These are phyloP conservation scores for Aphodius granarius DNA, from an alignment of 2,888 invertebrate species.

Conservation along the genomic window DNA sequence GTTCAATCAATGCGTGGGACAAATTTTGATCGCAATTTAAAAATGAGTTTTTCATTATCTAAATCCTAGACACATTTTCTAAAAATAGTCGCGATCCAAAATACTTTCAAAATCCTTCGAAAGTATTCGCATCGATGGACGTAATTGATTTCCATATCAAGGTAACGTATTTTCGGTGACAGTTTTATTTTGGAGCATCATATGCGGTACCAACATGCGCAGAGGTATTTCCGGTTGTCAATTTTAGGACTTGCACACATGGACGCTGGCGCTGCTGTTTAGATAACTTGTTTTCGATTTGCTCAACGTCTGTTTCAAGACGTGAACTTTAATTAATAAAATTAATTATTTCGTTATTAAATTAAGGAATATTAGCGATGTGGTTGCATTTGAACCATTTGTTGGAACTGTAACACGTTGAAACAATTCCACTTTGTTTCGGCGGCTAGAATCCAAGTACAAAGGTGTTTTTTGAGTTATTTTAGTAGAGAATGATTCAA, in stretches of 20 bases:
- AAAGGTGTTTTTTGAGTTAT: too few relatives aligned
- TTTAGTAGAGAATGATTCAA: too few relatives aligned
- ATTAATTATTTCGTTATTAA: too few relatives aligned
- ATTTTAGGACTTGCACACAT: not conserved
- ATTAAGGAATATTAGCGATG: too few relatives aligned
- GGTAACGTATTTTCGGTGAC: not conserved
- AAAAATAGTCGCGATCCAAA: not conserved
- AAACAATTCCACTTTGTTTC: too few relatives aligned
- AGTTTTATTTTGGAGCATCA: not conserved
- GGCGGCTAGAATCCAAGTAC: too few relatives aligned
- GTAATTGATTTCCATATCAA: not conserved
- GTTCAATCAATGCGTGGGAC: not conserved
- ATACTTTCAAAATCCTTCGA: not conserved
- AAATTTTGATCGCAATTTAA: not conserved
- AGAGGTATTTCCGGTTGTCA: not conserved
- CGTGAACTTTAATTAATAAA: too few relatives aligned
- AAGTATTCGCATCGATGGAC: conserved; percentile 3
- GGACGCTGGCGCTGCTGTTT: too few relatives aligned
- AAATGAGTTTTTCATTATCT: too few relatives aligned
- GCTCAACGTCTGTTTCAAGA: too few relatives aligned
- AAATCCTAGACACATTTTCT: not conserved
- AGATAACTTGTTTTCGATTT: not conserved
- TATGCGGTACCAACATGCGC: not conserved
- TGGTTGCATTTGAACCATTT: too few relatives aligned
- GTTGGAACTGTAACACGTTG: too few relatives aligned